Percentiles rank a stretch among this genome's conserved stretches.
These are phyloP conservation scores for Lutraria lutraria DNA, from an alignment of 2,888 invertebrate genomes.

Conservation along the genomic window DNA sequence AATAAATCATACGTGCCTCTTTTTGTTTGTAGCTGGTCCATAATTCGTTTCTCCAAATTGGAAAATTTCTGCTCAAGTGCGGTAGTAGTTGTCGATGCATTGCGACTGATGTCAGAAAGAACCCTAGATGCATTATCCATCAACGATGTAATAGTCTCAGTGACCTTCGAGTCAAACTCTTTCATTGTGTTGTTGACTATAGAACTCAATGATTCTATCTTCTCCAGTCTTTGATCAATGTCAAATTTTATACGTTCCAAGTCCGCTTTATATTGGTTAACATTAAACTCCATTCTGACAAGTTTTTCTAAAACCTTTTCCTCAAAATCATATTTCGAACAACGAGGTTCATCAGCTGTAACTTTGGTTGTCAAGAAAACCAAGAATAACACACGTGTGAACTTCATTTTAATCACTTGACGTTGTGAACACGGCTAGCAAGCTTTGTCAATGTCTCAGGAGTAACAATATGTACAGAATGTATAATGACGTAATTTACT, in stretches of 20 bases:
- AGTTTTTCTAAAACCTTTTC: not conserved
- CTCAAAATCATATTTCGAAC: not conserved
- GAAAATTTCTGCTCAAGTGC: not conserved
- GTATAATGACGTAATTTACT: too few relatives aligned
- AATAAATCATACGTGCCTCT: too few relatives aligned
- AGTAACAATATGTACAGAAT: too few relatives aligned
- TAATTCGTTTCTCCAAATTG: not conserved
- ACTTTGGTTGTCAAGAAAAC: too few relatives aligned
- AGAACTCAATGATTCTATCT: not conserved
- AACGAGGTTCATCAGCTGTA: not conserved
- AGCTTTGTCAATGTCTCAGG: too few relatives aligned
- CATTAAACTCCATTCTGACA: not conserved
- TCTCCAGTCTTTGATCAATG: not conserved
- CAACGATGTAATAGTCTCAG: not conserved
- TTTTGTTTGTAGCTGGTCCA: not conserved
- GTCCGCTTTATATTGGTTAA: not conserved
- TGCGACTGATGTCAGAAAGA: not conserved
- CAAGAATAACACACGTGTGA: too few relatives aligned
- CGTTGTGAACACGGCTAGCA: too few relatives aligned
- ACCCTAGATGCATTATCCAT: not conserved
- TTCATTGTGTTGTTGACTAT: not conserved
- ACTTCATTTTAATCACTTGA: too few relatives aligned
- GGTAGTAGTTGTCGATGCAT: too few relatives aligned
- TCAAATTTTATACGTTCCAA: not conserved
- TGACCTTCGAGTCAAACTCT: not conserved